Base-by-base conservation (phyloP, 2,888 invertebrate species). In the Odontothrips loti region DNA sequence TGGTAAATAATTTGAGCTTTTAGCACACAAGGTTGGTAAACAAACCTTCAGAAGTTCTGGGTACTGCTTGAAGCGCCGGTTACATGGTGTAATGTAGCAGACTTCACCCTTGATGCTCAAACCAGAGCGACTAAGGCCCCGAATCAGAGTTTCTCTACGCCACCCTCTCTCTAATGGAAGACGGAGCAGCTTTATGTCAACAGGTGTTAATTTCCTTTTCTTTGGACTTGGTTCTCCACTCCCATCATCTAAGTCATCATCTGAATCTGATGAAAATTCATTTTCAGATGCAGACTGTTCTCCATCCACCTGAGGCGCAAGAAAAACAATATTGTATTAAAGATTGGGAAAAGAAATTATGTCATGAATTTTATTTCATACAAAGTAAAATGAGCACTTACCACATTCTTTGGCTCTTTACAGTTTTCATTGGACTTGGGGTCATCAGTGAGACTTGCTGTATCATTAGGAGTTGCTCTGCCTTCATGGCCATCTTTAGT, bases 61-160 rank as follows among this genome's bases (percentile, higher is more conserved):
- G 86, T 90, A 91, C 83, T 89, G 91, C 83, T 90, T 89, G 85
- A 93, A 89, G 82, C 89, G 90, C 85, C 91, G 90, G 68, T 91
- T 92, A 86, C 91, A 91, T 0, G 93, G 93, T 79, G 91, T 90
- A 83, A 93, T 92, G 88, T 99, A 99, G 82, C 93, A 92, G 79
- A 99, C 98, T 86, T 98, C 98, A n/a, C 98, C 97, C 84, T 94
- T 93, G 83, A 95, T 93, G 68, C 68, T 75, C 83, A 94, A 93
- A 68, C 97, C 96, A 85, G 92, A 94, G 84, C 94, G 93, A 10
- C 95, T 96, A 12, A 97, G 90, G 9, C 95, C 95, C 83, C 94
- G 92, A 85, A 98, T 96, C 81, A 96, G 91, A 0, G 97, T 97
- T 87, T 96, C 95, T n/a, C 98, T 90, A 85, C 94, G 94, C 98